These are phyloP conservation scores for Alosa alosa DNA, from an alignment of 2,113 vertebrate species.

Conservation along the genomic window DNA sequence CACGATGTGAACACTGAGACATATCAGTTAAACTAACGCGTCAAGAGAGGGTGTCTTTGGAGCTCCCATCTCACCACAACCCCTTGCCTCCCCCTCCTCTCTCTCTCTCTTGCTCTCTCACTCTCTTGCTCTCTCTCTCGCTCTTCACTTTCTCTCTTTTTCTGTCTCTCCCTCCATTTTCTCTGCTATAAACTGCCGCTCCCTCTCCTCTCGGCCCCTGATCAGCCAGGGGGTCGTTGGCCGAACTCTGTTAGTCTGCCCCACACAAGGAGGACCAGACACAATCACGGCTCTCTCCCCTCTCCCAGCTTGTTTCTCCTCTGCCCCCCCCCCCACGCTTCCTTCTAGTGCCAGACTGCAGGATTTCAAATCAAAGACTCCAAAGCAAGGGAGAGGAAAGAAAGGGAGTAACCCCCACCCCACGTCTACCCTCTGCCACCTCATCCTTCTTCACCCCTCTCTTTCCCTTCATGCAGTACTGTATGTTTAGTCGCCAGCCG, in stretches of 20 bases:
- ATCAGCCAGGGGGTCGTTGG: no score
- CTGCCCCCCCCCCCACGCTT: constrained; percentile 19
- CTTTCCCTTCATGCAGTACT: background rate
- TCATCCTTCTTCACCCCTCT: background rate
- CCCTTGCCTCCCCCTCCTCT: background rate
- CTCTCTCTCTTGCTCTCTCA: background rate
- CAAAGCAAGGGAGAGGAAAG: no score
- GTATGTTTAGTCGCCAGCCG: background rate
- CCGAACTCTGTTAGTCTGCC: no score
- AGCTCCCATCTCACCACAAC: background rate
- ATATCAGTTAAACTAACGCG: constrained; percentile 59
- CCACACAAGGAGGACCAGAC: no score
- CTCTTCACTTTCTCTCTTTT: background rate
- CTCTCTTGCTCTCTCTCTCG: background rate
- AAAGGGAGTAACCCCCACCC: constrained; percentile 26
- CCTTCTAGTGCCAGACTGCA: constrained; percentile 19
- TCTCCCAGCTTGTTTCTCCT: constrained; percentile 37
- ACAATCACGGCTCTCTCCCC: background rate
- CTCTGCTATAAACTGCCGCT: background rate
- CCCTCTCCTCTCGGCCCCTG: background rate
- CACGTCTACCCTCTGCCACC: background rate
- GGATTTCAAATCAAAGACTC: no score
- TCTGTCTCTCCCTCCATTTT: background rate
- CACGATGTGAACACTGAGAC: constrained; percentile 22
- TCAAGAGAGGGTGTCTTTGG: background rate